Conservation (phyloP, 2,888 invertebrate species). For the Epinotia bilunana region DNA sequence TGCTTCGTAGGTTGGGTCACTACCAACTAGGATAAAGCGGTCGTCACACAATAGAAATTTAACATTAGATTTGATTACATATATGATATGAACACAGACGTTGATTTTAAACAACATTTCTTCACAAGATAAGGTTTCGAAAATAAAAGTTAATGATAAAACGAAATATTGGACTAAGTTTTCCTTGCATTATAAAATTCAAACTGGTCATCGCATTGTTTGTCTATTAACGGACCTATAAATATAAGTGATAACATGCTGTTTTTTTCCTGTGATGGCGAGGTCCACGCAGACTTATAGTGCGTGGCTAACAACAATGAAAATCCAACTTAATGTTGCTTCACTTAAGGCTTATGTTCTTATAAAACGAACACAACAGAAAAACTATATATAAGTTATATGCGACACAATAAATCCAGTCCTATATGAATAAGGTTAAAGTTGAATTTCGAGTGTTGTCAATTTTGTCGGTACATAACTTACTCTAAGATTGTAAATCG, state of each 20-base stretch:
- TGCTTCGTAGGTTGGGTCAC: too few species aligned
- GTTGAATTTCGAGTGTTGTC: background rate
- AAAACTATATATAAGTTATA: background rate
- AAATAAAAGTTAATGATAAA: too few species aligned
- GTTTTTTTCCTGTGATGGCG: constrained; percentile 8
- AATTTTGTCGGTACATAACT: background rate
- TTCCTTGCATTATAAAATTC: background rate
- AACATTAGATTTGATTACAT: too few species aligned
- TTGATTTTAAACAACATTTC: too few species aligned
- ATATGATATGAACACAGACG: too few species aligned
- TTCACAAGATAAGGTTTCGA: too few species aligned
- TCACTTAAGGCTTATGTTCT: background rate
- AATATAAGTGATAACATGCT: background rate
- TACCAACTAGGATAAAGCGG: too few species aligned
- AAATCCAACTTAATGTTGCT: constrained; percentile 2
- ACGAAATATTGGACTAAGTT: background rate
- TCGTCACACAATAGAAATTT: too few species aligned
- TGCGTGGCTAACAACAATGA: too few species aligned
- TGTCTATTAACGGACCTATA: background rate
- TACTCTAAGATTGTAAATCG: too few species aligned
- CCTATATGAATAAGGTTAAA: background rate
- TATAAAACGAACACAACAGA: background rate
- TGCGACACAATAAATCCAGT: background rate
- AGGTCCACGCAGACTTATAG: background rate
- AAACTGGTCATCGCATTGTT: background rate